phyloP scores from a whole-genome alignment of 2,113 vertebrate genomes.

The Melanotaenia duboulayi region DNA sequence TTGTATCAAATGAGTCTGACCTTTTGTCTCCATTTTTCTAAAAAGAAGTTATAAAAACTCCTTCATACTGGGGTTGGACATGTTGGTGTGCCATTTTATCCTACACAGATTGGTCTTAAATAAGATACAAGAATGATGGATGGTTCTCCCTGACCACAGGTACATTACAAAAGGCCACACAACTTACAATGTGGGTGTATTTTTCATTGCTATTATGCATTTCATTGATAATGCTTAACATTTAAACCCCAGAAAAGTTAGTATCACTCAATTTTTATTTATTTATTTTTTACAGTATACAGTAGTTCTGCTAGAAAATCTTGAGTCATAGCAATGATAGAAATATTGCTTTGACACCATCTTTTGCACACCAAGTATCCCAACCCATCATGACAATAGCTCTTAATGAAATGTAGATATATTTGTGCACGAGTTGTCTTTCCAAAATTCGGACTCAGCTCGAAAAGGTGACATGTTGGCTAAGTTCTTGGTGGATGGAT shows the following conservation, averaged over 20 bases:
- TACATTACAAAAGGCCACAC: constrained; percentile 14
- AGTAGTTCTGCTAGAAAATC: too few species aligned
- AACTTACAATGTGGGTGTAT: constrained; percentile 35
- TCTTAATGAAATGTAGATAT: too few species aligned
- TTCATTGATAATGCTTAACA: background rate
- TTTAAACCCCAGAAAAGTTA: background rate
- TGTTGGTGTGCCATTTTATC: constrained; percentile 64
- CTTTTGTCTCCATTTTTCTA: background rate
- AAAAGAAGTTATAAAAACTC: constrained; percentile 9
- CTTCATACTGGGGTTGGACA: constrained; percentile 18
- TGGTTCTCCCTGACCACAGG: constrained; percentile 12
- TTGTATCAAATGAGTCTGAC: background rate
- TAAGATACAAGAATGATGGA: constrained; percentile 63
- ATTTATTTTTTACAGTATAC: too few species aligned
- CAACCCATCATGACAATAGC: too few species aligned
- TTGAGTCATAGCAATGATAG: too few species aligned
- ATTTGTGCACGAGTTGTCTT: too few species aligned
- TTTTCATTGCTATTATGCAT: background rate
- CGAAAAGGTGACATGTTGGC: too few species aligned
- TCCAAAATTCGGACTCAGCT: too few species aligned
- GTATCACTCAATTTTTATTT: too few species aligned
- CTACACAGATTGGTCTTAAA: constrained; percentile 60
- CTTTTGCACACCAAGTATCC: too few species aligned
- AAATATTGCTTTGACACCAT: too few species aligned
- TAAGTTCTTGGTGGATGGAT: too few species aligned